Conservation (phyloP, 1,140 invertebrate species). For the Olivierus martensii region DNA sequence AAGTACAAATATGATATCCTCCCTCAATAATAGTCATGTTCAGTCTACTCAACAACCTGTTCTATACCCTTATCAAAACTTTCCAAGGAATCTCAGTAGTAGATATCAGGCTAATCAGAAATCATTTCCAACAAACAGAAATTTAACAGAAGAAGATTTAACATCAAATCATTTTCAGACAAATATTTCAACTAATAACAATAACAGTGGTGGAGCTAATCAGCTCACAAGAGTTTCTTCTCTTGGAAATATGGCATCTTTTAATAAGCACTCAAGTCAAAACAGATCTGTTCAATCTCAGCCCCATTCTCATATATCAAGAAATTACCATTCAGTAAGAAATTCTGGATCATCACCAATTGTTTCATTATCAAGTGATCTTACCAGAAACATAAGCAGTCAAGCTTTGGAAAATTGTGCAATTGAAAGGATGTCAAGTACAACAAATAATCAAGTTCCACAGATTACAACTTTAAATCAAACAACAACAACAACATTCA, state of each 20-base stretch:
- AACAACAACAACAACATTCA: conserved; percentile 3
- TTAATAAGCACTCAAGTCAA: conserved; percentile 5
- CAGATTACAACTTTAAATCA: conserved; percentile 2
- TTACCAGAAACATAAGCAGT: not conserved
- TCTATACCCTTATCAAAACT: conserved; percentile 14
- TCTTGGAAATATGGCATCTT: not conserved
- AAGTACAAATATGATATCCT: not conserved
- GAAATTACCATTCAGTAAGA: no score
- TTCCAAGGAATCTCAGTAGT: conserved; percentile 10
- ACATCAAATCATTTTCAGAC: not conserved
- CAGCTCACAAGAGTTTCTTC: not conserved
- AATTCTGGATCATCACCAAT: not conserved
- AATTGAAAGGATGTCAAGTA: conserved; percentile 4
- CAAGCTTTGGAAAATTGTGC: not conserved
- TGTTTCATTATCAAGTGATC: conserved; percentile 4
- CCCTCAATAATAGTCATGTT: conserved; percentile 2
- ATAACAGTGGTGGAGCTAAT: not conserved
- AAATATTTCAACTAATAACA: not conserved
- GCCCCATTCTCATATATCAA: not conserved
- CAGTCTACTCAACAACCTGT: not conserved
- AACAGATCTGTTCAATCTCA: not conserved
- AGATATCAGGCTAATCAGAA: conserved; percentile 8
- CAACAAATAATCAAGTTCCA: conserved; percentile 1
- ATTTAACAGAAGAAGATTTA: conserved; percentile 1
- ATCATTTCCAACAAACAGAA: not conserved